These are phyloP conservation scores for Orcinus orca DNA, from an alignment of 2,113 vertebrate species.

Conservation along the genomic window DNA sequence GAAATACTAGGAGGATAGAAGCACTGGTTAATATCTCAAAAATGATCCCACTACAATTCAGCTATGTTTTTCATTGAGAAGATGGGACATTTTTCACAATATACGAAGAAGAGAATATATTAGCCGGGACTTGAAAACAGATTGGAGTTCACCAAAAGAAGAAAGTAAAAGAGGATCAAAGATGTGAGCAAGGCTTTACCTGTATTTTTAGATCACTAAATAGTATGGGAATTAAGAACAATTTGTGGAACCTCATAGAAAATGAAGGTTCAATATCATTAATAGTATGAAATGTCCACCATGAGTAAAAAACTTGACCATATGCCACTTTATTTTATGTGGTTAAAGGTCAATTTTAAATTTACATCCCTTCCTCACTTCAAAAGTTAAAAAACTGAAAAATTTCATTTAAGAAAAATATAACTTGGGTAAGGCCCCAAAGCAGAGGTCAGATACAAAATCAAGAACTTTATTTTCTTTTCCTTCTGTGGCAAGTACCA, in stretches of 20 bases:
- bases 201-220: neutral
- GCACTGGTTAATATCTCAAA: neutral
- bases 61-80: neutral
- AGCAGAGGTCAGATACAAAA: neutral
- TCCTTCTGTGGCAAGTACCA: neutral
- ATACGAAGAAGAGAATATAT: neutral
- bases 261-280: neutral
- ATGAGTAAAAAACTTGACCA: neutral
- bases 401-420: constrained; percentile 21
- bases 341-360: neutral
- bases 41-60: neutral
- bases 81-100: neutral
- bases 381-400: constrained; percentile 24
- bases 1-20: neutral
- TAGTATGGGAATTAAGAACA: neutral
- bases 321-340: neutral
- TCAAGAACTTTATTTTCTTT: neutral
- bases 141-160: neutral
- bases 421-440: neutral
- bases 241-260: neutral
- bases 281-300: neutral
- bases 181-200: neutral
- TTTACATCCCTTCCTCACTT: neutral
- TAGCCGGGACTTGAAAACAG: neutral
- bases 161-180: neutral